A percentile compares a stretch with the other conserved stretches of the same genome.
These are phyloP conservation scores for Pheosia gnoma DNA, from an alignment of 2,888 invertebrate species.

Conservation along the genomic window DNA sequence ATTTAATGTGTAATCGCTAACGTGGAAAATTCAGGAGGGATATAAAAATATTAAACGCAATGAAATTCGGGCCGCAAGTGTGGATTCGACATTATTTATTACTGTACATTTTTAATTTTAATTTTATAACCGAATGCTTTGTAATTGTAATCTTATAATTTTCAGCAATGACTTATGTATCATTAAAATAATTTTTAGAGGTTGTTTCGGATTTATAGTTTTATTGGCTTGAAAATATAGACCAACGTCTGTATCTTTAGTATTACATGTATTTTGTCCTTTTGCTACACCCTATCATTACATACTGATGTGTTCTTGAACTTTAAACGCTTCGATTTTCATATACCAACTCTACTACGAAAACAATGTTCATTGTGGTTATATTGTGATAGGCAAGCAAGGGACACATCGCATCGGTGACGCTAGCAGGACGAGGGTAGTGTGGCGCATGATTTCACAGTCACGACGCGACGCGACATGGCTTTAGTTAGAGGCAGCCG, in stretches of 20 bases:
- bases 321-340: too few relatives aligned
- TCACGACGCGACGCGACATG: neutral
- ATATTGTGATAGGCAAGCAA: neutral
- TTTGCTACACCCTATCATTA: too few relatives aligned
- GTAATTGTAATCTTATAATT: neutral
- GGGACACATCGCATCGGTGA: neutral
- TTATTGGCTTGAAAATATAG: too few relatives aligned
- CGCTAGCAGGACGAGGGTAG: neutral
- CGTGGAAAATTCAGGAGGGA: slow-evolving; percentile 41
- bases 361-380: neutral
- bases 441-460: neutral
- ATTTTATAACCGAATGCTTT: neutral
- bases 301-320: too few relatives aligned
- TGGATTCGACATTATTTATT: slow-evolving; percentile 1
- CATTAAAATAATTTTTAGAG: too few relatives aligned
- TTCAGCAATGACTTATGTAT: neutral
- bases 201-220: too few relatives aligned
- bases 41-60: slow-evolving; percentile 6
- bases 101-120: neutral
- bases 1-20: slow-evolving; percentile 42
- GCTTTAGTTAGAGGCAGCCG: neutral
- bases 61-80: slow-evolving; percentile 4
- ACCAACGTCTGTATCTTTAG: too few relatives aligned
- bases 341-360: too few relatives aligned
- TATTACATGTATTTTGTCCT: too few relatives aligned